Evolutionary conservation across 2,797 vertebrate genomes (phyloP).

Genomic region (Hypotaenidia okinawae): DNA sequence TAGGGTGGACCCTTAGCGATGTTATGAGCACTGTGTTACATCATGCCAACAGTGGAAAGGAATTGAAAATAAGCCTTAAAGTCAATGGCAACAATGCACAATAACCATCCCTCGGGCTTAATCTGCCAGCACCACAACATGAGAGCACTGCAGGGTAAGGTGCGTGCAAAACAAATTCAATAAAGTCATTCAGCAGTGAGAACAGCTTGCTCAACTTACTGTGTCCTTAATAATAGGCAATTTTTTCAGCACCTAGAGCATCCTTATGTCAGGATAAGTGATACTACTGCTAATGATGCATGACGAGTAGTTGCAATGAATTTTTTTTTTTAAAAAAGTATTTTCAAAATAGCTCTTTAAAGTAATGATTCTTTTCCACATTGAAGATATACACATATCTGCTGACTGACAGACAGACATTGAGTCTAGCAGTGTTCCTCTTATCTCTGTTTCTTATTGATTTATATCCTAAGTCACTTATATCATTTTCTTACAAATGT

Average conservation of each 20-base stretch:
- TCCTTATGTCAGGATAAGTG: not conserved
- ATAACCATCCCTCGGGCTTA: not conserved
- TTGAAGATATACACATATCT: not conserved
- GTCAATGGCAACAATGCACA: not conserved
- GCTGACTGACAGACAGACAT: not conserved
- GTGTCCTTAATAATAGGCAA: not conserved
- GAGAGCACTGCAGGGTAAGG: not conserved
- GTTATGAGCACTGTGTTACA: accelerated
- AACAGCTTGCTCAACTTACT: not conserved
- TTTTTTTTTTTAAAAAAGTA: not conserved
- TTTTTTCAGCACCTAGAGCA: not conserved
- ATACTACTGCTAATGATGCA: not conserved
- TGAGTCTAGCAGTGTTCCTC: not conserved
- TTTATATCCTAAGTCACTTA: not conserved
- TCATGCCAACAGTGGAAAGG: not conserved
- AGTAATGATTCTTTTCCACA: not conserved
- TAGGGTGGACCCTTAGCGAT: not conserved
- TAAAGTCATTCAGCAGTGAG: not conserved
- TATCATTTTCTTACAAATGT: not conserved
- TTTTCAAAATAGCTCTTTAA: not conserved
- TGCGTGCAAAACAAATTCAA: not conserved
- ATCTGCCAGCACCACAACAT: not conserved
- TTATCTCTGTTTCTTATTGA: not conserved
- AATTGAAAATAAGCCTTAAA: not conserved
- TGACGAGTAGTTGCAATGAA: not conserved